Percentiles rank a stretch among this genome's conserved stretches.
These are phyloP conservation scores for Platichthys stellatus DNA, from an alignment of 2,113 vertebrate species.

Conservation along the genomic window DNA sequence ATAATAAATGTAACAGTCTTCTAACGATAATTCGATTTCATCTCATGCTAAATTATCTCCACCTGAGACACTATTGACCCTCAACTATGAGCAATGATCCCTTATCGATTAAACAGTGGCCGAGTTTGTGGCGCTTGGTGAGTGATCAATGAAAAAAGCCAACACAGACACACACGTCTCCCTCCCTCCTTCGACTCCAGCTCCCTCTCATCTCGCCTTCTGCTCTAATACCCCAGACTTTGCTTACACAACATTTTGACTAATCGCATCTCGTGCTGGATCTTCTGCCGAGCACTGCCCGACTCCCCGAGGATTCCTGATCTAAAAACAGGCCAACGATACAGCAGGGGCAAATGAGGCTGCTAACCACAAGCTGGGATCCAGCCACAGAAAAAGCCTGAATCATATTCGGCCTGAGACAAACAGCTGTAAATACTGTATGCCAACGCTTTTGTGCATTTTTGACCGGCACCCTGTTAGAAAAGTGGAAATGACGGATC, in stretches of 20 bases:
- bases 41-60: no score
- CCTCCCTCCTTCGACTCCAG: conserved; percentile 10
- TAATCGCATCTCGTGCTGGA: conserved; percentile 44
- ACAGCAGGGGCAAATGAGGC: conserved; percentile 24
- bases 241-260: conserved; percentile 47
- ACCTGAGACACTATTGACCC: conserved; percentile 21
- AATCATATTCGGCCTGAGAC: not conserved
- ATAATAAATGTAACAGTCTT: no score
- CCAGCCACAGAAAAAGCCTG: not conserved
- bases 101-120: conserved; percentile 45
- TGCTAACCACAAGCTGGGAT: conserved; percentile 8
- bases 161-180: conserved; percentile 19
- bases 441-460: not conserved
- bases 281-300: conserved; percentile 11
- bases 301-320: conserved; percentile 29
- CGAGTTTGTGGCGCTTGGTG: conserved; percentile 31
- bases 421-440: not conserved
- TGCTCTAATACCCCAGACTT: conserved; percentile 12
- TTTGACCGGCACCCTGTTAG: not conserved
- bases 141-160: conserved; percentile 55
- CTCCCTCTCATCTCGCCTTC: conserved; percentile 2
- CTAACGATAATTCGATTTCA: no score
- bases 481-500: conserved; percentile 15
- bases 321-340: conserved; percentile 28
- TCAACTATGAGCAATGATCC: conserved; percentile 29